Conservation (phyloP, 2,797 vertebrate genomes). For the Myiotriccus ornatus region DNA sequence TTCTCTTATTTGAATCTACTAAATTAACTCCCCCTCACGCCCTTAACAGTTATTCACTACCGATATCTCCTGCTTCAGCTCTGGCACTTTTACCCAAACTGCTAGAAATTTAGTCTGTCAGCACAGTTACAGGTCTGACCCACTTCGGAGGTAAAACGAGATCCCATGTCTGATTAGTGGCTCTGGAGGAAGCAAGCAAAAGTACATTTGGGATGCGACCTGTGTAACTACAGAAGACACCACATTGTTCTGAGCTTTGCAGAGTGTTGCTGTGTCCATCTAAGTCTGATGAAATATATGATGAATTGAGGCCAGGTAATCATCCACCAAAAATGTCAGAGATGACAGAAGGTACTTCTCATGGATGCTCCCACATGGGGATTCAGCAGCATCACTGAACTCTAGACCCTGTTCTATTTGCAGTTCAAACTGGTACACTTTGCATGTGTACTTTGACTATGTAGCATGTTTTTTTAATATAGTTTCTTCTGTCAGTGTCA, state of each 20-base stretch:
- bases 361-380: rapidly evolving
- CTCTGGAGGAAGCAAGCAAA: not conserved
- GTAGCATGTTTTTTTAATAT: not conserved
- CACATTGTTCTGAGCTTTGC: not conserved
- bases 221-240: not conserved
- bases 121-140: not conserved
- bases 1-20: not conserved
- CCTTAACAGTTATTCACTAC: not conserved
- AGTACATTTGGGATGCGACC: not conserved
- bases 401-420: not conserved
- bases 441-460: not conserved
- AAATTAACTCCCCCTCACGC: not conserved
- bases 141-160: not conserved
- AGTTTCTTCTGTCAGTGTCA: not conserved
- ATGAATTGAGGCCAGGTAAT: not conserved
- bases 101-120: not conserved
- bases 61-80: not conserved
- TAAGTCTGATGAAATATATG: not conserved
- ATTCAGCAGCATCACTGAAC: not conserved
- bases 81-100: not conserved
- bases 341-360: not conserved
- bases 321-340: not conserved
- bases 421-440: not conserved
- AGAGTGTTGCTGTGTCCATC: not conserved
- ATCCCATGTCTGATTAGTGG: not conserved